Base-by-base conservation (phyloP, 1,140 invertebrate genomes). In the Dryas iulia region DNA sequence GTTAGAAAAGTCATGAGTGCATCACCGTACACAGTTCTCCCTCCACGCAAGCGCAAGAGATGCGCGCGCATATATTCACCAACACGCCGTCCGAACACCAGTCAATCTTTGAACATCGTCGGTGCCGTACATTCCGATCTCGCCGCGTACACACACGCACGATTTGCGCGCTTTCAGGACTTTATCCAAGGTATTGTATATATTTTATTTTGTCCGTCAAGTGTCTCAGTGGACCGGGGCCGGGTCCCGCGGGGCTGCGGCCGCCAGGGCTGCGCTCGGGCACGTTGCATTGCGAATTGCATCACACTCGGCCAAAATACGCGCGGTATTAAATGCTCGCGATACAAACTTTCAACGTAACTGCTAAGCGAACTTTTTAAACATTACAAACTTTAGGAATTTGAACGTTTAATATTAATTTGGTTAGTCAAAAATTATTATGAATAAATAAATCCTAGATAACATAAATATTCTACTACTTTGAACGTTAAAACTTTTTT, bases 61-160 rank as follows among this genome's bases (percentile, higher is more conserved):
- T 87, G 87, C 87, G 87, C 84, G 82, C 87, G 83, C 86, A 87
- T 89, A 87, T 77, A 89, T 87, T 78, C 81, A 77, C 74, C 77
- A 69, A 65, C 86, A 76, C 79, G 75, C 72, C 60, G 77, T 57
- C 63, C 72, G 74, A 79, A 57, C 73, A 81, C 71, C 85, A 89
- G 85, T 89, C 87, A 85, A 86, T 87, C 70, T 75, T 66, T 72
- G 74, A 78, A 59, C 79, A 74, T 72, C 75, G 60, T 73, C 58
- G 39, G 78, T 69, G 58, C 72, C 69, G 81, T 47, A 47, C 39
- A 47, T 47, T 47, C 39, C 21, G 18, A 8, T 47, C 72, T 66
- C 71, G 71, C 66, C 72, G 71, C 72, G 71, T 61, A 14, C 73
- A 75, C 74, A 74, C 70, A 77, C 75, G 80, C 73, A 75, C 71